Percentiles rank a stretch among this genome's conserved stretches.
phyloP scores from a whole-genome alignment of 64 coral and sea anemone species.

The Montipora sp. region DNA sequence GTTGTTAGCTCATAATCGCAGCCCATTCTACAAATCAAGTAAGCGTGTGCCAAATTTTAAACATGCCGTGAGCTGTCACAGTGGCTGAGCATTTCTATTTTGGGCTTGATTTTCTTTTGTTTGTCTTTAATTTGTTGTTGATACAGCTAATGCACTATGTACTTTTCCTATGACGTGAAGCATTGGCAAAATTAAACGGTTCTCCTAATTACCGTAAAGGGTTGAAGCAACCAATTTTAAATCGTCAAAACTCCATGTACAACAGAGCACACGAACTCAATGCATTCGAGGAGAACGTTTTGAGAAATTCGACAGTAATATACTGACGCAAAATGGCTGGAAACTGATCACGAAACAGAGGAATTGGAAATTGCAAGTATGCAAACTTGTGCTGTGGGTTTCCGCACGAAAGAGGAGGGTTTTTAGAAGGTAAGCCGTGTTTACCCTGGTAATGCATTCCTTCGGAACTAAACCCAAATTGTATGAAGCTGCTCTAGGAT shows the following conservation, averaged over 20 bases:
- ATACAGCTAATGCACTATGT: constrained; percentile 35
- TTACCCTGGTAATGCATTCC: constrained; percentile 25
- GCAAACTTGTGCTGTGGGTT: background rate
- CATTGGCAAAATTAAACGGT: background rate
- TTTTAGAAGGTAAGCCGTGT: constrained; percentile 15
- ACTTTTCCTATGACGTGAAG: constrained; percentile 1
- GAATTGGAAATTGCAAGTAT: background rate
- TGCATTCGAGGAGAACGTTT: background rate
- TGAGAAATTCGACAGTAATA: background rate
- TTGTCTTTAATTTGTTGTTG: background rate
- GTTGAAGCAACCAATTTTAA: constrained; percentile 7
- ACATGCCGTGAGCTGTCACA: constrained; percentile 37
- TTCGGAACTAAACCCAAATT: constrained; percentile 26
- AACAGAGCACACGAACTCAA: background rate
- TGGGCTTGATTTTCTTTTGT: constrained; percentile 40
- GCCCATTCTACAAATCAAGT: background rate
- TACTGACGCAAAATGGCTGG: background rate
- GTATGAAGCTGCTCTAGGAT: background rate
- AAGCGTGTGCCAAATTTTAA: background rate
- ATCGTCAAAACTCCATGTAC: background rate
- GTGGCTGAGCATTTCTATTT: constrained; percentile 35
- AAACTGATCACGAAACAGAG: background rate
- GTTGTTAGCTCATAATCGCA: no score
- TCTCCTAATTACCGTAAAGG: background rate
- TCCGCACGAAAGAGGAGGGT: background rate